phyloP scores from a whole-genome alignment of 2,113 vertebrate genomes.

The Rattus norvegicus region DNA sequence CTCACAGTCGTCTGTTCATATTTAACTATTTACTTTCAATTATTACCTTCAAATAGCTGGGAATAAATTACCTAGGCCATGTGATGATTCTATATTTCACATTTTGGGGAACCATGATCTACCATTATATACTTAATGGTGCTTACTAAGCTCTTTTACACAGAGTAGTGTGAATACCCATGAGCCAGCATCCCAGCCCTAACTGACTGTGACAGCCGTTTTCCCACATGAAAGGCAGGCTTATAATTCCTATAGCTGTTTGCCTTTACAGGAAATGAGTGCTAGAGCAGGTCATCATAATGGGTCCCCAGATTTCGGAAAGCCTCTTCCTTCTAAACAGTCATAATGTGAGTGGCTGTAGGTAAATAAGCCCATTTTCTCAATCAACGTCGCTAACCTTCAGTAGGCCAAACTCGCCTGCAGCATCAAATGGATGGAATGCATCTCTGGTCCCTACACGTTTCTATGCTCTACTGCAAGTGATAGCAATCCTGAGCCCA shows the following conservation, averaged over 20 bases:
- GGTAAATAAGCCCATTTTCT: neutral
- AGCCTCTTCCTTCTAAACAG: neutral
- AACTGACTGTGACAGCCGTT: neutral
- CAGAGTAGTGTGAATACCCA: accelerated
- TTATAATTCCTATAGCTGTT: neutral
- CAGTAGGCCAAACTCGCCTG: neutral
- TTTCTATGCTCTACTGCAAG: neutral
- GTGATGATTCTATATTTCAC: neutral
- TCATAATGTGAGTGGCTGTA: neutral
- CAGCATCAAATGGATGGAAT: neutral
- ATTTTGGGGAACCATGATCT: neutral
- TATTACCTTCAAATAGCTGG: neutral
- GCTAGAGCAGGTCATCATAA: neutral
- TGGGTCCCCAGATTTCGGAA: constrained; percentile 26
- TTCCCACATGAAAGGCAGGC: neutral
- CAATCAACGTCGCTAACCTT: neutral
- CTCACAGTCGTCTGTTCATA: neutral
- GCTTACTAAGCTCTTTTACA: neutral
- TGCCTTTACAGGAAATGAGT: neutral
- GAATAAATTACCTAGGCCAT: neutral
- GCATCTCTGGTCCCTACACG: neutral
- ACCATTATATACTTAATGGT: neutral
- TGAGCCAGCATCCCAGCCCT: neutral
- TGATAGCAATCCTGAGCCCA: neutral
- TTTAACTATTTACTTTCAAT: neutral